Evolutionary conservation across 1,140 invertebrate species (phyloP).

Genomic region (Lysiphlebus fabarum): DNA sequence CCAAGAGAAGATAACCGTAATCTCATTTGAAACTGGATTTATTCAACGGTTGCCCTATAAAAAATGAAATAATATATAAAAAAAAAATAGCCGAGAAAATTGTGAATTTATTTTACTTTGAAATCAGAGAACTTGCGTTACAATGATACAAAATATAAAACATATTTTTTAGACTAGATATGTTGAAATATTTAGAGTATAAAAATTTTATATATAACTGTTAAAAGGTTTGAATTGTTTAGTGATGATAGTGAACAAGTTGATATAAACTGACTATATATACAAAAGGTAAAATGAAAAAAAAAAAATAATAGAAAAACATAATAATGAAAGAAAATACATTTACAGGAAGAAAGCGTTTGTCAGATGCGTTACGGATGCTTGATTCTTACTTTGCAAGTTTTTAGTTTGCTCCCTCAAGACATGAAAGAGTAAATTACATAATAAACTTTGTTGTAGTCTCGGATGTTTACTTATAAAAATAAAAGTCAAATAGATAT

Average conservation of each 20-base stretch:
- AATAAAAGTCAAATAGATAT: too few species aligned
- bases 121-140: not conserved
- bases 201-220: too few species aligned
- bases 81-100: constrained; percentile 3
- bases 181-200: too few species aligned
- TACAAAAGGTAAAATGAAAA: too few species aligned
- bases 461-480: constrained; percentile 5
- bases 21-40: constrained; percentile 22
- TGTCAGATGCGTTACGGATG: constrained; percentile 8
- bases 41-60: constrained; percentile 4
- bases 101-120: constrained; percentile 12
- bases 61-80: not conserved
- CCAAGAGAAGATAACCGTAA: constrained; percentile 18
- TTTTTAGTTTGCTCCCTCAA: not conserved
- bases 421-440: constrained; percentile 11
- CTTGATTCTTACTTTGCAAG: not conserved
- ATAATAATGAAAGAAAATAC: too few species aligned
- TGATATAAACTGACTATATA: too few species aligned
- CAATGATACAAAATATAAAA: too few species aligned
- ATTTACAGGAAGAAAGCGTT: not conserved
- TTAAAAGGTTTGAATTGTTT: too few species aligned
- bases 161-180: too few species aligned
- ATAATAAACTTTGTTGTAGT: not conserved
- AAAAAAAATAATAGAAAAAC: too few species aligned
- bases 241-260: too few species aligned